Base-by-base conservation (phyloP, 2,888 invertebrate species). In the Cheilosia variabilis region DNA sequence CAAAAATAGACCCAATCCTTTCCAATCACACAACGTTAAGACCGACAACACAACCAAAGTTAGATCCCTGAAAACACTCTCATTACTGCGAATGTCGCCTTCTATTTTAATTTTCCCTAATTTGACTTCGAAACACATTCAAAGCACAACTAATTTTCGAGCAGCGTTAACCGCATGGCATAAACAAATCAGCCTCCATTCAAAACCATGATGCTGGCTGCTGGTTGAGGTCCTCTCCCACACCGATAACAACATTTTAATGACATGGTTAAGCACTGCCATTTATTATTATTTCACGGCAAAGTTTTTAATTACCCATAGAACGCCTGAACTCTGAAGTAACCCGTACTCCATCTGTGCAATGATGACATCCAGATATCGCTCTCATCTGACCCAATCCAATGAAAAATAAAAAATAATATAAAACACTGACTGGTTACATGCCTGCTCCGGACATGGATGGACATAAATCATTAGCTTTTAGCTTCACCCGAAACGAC, bases 271-370 rank as follows among this genome's bases (percentile, higher is more conserved):
- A 69, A 65, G 81, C 66, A 57, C 17, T 53, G 60, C 55, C 66
- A 76, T 86, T 86, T 72, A 77, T 86, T 69, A 80, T 75, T 81
- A 81, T 77, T 86, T 77, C 50, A 81, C 65, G 66, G 34, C 22
- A 73, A 86, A 76, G 71, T 86, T 86, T 86, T 71, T 77, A 77
- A 81, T 72, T 72, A 68, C 66, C 71, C 66, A 62, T 77, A 66
- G 63, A 76, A 62, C 15, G 24, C 65, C 24, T 43, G 37, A 53
- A 63, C 19, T 69, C 24, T 43, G 27, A 53, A 63, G 50, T 72
- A 57, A 60, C 55, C 27, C 19, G 13, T n/a, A 65, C 37, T 53
- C 13, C 43, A 31, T 57, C 24, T 19, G 52, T 10, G 22, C 31
- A 37, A 13, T 13, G 37, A 22, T 41, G 41, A 53, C 27, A 43